phyloP scores from a whole-genome alignment of 2,797 vertebrate species.

The Labroides dimidiatus region DNA sequence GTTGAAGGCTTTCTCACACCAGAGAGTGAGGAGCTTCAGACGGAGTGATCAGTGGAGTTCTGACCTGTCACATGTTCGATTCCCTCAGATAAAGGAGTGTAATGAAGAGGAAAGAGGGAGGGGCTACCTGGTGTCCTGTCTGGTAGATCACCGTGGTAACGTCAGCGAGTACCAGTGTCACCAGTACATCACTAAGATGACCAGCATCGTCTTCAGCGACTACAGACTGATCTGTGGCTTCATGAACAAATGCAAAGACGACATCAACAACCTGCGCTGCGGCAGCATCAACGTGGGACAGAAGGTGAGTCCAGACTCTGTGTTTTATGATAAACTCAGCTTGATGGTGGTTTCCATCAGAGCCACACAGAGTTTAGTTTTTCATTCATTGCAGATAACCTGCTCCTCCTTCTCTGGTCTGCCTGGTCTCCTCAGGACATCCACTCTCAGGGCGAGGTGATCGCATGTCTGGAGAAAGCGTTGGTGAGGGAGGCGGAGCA shows the following conservation, averaged over 20 bases:
- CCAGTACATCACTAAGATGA: slow-evolving; percentile 97
- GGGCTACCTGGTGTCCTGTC: slow-evolving; percentile 93
- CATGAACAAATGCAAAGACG: slow-evolving; percentile 93
- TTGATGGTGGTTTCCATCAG: too few relatives aligned
- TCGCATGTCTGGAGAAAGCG: slow-evolving; percentile 93
- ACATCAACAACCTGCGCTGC: slow-evolving; percentile 92
- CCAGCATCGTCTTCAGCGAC: slow-evolving; percentile 94
- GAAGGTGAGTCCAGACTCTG: slow-evolving; percentile 78
- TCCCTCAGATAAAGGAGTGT: slow-evolving; percentile 92
- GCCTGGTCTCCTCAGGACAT: slow-evolving; percentile 81
- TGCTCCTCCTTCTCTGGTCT: fast-evolving
- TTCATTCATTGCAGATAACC: background rate
- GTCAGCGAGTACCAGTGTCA: slow-evolving; percentile 96
- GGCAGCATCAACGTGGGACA: slow-evolving; percentile 93
- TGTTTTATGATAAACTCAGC: too few relatives aligned
- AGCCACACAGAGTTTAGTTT: too few relatives aligned
- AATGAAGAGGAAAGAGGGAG: slow-evolving; percentile 91
- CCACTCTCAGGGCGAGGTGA: slow-evolving; percentile 95
- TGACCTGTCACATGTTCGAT: background rate
- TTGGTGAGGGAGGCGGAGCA: slow-evolving; percentile 91
- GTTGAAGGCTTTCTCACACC: too few relatives aligned
- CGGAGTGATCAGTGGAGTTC: too few relatives aligned
- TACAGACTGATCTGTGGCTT: slow-evolving; percentile 95
- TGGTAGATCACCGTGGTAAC: slow-evolving; percentile 95
- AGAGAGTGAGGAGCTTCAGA: too few relatives aligned